Evolutionary conservation across 1,140 invertebrate genomes (phyloP).

Genomic region (Tetramorium alpestre): DNA sequence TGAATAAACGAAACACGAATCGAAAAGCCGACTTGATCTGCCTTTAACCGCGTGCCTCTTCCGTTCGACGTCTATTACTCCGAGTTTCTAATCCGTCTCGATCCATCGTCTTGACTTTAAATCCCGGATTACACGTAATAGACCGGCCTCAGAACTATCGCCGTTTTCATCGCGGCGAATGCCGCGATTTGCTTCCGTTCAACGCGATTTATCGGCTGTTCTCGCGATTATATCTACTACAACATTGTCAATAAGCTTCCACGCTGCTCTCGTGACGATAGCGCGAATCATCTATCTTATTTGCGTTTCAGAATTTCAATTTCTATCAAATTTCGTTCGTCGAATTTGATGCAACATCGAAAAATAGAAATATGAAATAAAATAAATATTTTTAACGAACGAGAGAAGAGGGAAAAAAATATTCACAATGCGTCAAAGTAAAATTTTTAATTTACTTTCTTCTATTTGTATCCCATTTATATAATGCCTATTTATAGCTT

Average conservation of each 20-base stretch:
- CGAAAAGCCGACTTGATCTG: constrained; percentile 44
- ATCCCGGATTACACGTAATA: constrained; percentile 59
- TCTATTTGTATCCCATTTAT: neutral
- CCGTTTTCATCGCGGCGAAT: constrained; percentile 39
- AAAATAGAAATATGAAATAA: neutral
- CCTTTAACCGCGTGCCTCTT: constrained; percentile 18
- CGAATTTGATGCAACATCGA: neutral
- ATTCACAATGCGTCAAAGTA: neutral
- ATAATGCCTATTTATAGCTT: neutral
- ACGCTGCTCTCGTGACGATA: neutral
- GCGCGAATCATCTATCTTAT: neutral
- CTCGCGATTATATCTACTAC: neutral
- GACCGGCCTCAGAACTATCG: constrained; percentile 36
- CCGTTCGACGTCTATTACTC: constrained; percentile 46
- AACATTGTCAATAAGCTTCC: constrained; percentile 13
- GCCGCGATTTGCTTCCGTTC: constrained; percentile 47
- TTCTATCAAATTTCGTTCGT: neutral
- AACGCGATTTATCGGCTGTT: constrained; percentile 22
- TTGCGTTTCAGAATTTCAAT: neutral
- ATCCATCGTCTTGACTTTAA: constrained; percentile 58
- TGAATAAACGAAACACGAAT: constrained; percentile 43
- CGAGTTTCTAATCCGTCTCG: constrained; percentile 57
- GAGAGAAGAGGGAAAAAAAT: neutral
- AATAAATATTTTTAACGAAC: neutral
- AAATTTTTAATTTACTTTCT: neutral